phyloP scores from a whole-genome alignment of 2,797 vertebrate genomes.

The Coluber constrictor region DNA sequence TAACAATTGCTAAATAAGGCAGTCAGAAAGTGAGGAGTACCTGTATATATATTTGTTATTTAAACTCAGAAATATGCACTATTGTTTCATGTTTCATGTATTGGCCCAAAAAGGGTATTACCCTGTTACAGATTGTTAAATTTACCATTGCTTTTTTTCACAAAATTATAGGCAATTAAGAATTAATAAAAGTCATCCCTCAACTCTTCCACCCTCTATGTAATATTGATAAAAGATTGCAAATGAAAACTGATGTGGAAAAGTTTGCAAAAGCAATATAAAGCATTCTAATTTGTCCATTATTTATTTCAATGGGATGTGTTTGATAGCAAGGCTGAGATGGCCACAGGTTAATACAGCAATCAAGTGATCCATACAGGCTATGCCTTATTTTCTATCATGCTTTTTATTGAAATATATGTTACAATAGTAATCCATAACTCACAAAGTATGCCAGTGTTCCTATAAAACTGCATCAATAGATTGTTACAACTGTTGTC shows the following conservation, averaged over 20 bases:
- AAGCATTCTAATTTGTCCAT: conserved; percentile 8
- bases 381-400: conserved; percentile 42
- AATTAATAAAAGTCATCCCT: not conserved
- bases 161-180: conserved; percentile 11
- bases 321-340: conserved; percentile 28
- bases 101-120: not conserved
- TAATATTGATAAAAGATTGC: conserved; percentile 3
- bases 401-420: conserved; percentile 54
- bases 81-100: not conserved
- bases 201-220: not conserved
- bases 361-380: not conserved
- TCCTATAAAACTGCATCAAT: conserved; percentile 31
- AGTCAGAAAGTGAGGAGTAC: not conserved
- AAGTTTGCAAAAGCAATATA: not conserved
- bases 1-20: not conserved
- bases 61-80: not conserved
- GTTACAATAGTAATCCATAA: conserved; percentile 50
- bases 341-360: conserved; percentile 36
- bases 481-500: conserved; percentile 45
- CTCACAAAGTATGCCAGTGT: conserved; percentile 13
- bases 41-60: not conserved
- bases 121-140: not conserved
- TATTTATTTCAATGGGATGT: conserved; percentile 43
- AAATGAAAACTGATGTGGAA: conserved; percentile 37
- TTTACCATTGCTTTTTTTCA: not conserved